Conservation (phyloP, 2,113 vertebrate genomes). For the Urocitellus parryii region DNA sequence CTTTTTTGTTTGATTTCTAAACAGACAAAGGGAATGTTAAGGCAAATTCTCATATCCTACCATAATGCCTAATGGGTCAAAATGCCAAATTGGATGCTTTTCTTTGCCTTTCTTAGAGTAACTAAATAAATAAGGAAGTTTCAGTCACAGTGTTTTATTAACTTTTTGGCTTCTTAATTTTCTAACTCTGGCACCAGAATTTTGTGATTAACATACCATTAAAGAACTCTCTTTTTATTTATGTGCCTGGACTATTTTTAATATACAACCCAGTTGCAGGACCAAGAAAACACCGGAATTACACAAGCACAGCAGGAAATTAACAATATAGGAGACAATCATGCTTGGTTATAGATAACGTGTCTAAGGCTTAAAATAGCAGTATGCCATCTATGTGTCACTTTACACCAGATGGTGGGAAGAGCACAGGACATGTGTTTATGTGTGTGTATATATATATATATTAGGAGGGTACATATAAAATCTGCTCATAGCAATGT, state of each 20-base stretch:
- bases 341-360: slow-evolving; percentile 77
- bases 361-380: slow-evolving; percentile 81
- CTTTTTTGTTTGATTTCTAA: background rate
- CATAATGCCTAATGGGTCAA: slow-evolving; percentile 6
- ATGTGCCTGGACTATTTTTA: background rate
- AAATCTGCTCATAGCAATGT: slow-evolving; percentile 68
- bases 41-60: background rate
- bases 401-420: slow-evolving; percentile 86
- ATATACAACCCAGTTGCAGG: slow-evolving; percentile 46
- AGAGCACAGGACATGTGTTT: slow-evolving; percentile 74
- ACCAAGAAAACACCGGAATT: slow-evolving; percentile 77
- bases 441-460: background rate
- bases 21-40: background rate
- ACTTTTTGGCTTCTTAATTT: slow-evolving; percentile 17
- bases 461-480: slow-evolving; percentile 68
- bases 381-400: slow-evolving; percentile 84
- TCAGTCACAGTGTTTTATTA: background rate
- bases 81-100: slow-evolving; percentile 15
- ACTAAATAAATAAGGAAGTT: background rate
- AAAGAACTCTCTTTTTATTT: slow-evolving; percentile 22
- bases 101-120: slow-evolving; percentile 37
- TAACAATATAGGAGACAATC: slow-evolving; percentile 79
- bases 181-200: background rate
- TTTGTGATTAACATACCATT: slow-evolving; percentile 13
- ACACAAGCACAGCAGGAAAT: slow-evolving; percentile 73